Base-by-base conservation (phyloP, 2,888 invertebrate species). In the Microplitis deprimator region DNA sequence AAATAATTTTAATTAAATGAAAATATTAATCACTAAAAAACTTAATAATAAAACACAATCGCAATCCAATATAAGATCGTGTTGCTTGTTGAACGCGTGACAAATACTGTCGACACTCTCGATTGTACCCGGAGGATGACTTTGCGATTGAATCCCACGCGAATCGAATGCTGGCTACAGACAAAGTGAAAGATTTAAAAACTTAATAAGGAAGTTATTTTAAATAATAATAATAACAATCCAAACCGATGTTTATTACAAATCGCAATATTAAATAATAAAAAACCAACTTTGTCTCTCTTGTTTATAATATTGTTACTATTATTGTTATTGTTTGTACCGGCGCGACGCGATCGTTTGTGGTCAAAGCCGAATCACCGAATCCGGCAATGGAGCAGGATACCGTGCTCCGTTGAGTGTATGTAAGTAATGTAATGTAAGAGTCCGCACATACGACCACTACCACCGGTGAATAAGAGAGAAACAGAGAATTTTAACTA, bases 371-470 rank as follows among this genome's bases (percentile, higher is more conserved):
- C 79, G 72, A 82, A 82, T 82, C 77, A 78, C 79, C 81, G 79
- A 82, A 81, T 81, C 79, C 75, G 77, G 79, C 80, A 80, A 81
- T 82, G 82, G 81, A 81, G 77, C 78, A 79, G 80, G 77, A 82
- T 81, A 80, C 83, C 82, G 81, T 83, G 82, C 80, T 79, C 79
- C 77, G 10, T 13, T 50, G 79, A 80, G 79, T 79, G 78, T 60
- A 67, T 79, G 81, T 79, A 80, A 81, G 81, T 75, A 81, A 73
- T 76, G 75, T 67, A 62, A 64, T 71, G 60, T 76, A 59, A 8
- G 50, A 50, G 50, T 50, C 50, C 50, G 50, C 71, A 71, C 69
- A 64, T 71, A 74, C 77, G 50, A 50, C 50, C 50, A 50, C 50
- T 50, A 50, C 50, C 50, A 50, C 50, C 13, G 13, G 76, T 74